A percentile compares a stretch with the other conserved stretches of the same genome.
Conservation (phyloP, 2,888 invertebrate species). For the Diarsia dahlii region DNA sequence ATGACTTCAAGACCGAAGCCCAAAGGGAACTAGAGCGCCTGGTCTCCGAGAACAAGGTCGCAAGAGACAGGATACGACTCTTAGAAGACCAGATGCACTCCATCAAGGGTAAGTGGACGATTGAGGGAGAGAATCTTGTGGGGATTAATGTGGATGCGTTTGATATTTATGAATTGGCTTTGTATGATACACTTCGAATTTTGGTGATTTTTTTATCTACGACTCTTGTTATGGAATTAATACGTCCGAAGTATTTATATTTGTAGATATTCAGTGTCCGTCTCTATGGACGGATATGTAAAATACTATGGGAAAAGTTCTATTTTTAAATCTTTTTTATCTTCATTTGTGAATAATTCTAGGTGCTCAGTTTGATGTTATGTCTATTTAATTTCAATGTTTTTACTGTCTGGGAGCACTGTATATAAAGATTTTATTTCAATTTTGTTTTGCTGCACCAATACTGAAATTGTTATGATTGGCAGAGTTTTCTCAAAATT, state of each 20-base stretch:
- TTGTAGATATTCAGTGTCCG: background rate
- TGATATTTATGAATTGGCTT: constrained; percentile 41
- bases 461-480: background rate
- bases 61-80: constrained; percentile 94
- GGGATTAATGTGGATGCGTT: constrained; percentile 43
- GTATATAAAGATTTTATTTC: background rate
- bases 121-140: constrained; percentile 20
- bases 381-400: background rate
- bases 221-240: background rate
- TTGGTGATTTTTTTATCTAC: constrained; percentile 19
- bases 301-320: background rate
- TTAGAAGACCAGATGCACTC: constrained; percentile 96
- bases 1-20: constrained; percentile 99
- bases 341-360: constrained; percentile 36
- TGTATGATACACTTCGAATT: constrained; percentile 51
- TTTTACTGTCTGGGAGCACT: constrained; percentile 20
- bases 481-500: background rate
- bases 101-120: constrained; percentile 91
- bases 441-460: constrained; percentile 21
- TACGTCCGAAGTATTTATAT: constrained; percentile 4
- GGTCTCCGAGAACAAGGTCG: constrained; percentile 95
- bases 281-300: constrained; percentile 4
- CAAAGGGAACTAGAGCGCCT: constrained; percentile 95
- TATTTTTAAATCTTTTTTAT: background rate
- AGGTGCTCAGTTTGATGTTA: background rate